Percentiles rank a stretch among this genome's conserved stretches.
Conservation (phyloP, 2,888 invertebrate species). For the Mesoligia furuncula region DNA sequence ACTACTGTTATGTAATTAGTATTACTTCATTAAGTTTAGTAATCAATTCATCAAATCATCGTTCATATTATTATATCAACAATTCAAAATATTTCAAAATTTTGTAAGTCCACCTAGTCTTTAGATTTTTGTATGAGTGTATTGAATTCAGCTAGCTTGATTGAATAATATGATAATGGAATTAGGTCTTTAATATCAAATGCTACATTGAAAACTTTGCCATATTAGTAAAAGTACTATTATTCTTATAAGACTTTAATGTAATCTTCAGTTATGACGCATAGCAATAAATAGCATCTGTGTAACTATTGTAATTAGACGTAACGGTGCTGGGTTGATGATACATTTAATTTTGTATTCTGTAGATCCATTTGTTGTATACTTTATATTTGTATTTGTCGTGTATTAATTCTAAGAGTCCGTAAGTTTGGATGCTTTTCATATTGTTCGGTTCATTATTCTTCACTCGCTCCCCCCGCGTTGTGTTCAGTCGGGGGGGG, state of each 20-base stretch:
- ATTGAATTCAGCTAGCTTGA: slow-evolving; percentile 82
- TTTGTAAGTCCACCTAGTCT: slow-evolving; percentile 89
- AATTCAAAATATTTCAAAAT: slow-evolving; percentile 78
- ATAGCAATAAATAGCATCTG: slow-evolving; percentile 84
- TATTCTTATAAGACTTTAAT: slow-evolving; percentile 88
- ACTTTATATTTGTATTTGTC: slow-evolving; percentile 85
- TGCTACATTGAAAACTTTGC: slow-evolving; percentile 91
- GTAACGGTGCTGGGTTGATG: slow-evolving; percentile 89
- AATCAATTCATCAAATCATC: slow-evolving; percentile 64
- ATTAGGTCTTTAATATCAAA: slow-evolving; percentile 84
- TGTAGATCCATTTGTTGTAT: slow-evolving; percentile 86
- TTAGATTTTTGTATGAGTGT: slow-evolving; percentile 82
- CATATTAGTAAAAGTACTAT: slow-evolving; percentile 90
- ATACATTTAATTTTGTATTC: slow-evolving; percentile 87
- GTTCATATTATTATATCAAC: slow-evolving; percentile 67
- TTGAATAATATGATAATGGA: slow-evolving; percentile 80
- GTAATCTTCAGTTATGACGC: slow-evolving; percentile 84
- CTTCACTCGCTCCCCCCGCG: slow-evolving; percentile 64
- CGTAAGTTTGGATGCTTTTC: slow-evolving; percentile 80
- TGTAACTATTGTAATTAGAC: slow-evolving; percentile 88
- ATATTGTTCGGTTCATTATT: slow-evolving; percentile 88
- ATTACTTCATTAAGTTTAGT: slow-evolving; percentile 68
- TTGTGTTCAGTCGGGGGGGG: slow-evolving; percentile 49
- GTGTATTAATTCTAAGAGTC: slow-evolving; percentile 84
- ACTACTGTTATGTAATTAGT: slow-evolving; percentile 71